Evolutionary conservation across 2,888 invertebrate species (phyloP).

Genomic region (Pollenia griseotomentosa): DNA sequence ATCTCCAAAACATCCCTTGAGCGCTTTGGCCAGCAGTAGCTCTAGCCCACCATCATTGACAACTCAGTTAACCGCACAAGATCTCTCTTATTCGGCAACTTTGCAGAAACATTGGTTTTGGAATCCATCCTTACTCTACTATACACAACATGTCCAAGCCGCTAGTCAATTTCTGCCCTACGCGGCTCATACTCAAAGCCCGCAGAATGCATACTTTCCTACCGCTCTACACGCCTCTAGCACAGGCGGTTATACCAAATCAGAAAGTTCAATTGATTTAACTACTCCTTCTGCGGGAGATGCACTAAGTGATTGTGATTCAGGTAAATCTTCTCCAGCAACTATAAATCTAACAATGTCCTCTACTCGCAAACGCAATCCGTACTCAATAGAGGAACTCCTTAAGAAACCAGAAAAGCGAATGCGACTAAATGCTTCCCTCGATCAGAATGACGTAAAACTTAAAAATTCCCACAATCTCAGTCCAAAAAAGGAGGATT

Average conservation of each 20-base stretch:
- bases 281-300: conserved; percentile 80
- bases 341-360: conserved; percentile 74
- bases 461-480: neutral
- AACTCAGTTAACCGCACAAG: conserved; percentile 79
- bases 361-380: conserved; percentile 87
- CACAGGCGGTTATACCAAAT: conserved; percentile 79
- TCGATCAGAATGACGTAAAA: conserved; percentile 24
- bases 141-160: conserved; percentile 80
- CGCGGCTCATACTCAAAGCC: conserved; percentile 76
- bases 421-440: conserved; percentile 73
- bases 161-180: conserved; percentile 79
- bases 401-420: conserved; percentile 91
- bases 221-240: conserved; percentile 52
- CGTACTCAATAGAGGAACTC: conserved; percentile 94
- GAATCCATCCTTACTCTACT: conserved; percentile 84
- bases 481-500: conserved; percentile 72
- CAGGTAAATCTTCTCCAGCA: conserved; percentile 84
- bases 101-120: conserved; percentile 84
- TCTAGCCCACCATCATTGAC: conserved; percentile 66
- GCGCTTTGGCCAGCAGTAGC: conserved; percentile 49
- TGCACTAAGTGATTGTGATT: conserved; percentile 83
- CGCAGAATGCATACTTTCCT: conserved; percentile 77
- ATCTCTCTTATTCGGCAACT: conserved; percentile 80
- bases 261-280: conserved; percentile 83
- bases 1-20: conserved; percentile 79